These are phyloP conservation scores for Plumapathes pennacea DNA, from an alignment of 92 coral and sea anemone species.

Conservation along the genomic window DNA sequence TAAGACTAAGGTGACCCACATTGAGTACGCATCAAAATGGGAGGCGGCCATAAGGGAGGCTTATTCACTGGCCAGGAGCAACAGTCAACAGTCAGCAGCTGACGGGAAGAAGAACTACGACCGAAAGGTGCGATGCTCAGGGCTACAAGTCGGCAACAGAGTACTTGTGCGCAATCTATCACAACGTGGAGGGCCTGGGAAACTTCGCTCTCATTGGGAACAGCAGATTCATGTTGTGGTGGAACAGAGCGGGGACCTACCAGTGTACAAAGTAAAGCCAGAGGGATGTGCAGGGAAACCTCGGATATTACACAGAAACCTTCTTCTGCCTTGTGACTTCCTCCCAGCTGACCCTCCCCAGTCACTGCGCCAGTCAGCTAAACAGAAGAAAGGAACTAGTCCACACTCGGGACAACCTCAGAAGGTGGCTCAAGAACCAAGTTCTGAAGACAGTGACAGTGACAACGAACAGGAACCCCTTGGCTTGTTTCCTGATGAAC, in stretches of 20 bases:
- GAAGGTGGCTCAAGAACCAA: too few species aligned
- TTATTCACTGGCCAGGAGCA: slow-evolving; percentile 2
- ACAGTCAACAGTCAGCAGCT: background rate
- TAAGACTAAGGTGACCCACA: background rate
- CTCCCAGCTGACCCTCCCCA: slow-evolving; percentile 33
- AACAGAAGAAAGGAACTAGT: too few species aligned
- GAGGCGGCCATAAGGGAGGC: slow-evolving; percentile 11
- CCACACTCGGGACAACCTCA: too few species aligned
- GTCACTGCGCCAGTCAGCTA: too few species aligned
- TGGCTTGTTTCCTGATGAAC: too few species aligned
- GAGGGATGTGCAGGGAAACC: slow-evolving; percentile 24
- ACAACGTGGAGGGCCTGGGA: slow-evolving; percentile 53
- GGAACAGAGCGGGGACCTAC: slow-evolving; percentile 29
- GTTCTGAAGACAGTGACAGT: too few species aligned
- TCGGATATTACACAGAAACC: slow-evolving; percentile 28
- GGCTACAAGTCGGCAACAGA: slow-evolving; percentile 45
- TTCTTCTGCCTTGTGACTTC: slow-evolving; percentile 41
- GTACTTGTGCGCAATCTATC: slow-evolving; percentile 51
- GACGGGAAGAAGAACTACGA: too few species aligned
- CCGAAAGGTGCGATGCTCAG: slow-evolving; percentile 32
- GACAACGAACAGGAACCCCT: too few species aligned
- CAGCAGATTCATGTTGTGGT: slow-evolving; percentile 30
- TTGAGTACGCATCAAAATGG: slow-evolving; percentile 7
- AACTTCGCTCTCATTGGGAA: slow-evolving; percentile 44
- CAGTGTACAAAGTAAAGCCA: slow-evolving; percentile 47